These are phyloP conservation scores for Epinephelus cyanopodus DNA, from an alignment of 2,113 vertebrate genomes.

Conservation along the genomic window DNA sequence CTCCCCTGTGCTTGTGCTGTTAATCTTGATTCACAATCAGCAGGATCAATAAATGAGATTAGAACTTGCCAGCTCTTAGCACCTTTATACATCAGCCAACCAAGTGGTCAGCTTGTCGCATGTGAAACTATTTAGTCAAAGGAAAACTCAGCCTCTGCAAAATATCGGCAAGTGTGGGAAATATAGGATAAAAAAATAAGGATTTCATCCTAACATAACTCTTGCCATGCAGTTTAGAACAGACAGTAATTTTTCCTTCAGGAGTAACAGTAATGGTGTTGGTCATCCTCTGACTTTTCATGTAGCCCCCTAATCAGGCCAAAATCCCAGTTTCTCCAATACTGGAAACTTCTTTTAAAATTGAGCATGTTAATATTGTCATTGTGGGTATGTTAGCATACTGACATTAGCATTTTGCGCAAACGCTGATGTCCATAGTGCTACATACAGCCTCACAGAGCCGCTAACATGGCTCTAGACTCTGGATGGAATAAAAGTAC, in stretches of 20 bases:
- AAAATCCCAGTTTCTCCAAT: background rate
- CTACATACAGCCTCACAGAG: background rate
- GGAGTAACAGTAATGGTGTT: no score
- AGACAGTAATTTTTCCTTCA: no score
- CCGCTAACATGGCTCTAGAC: background rate
- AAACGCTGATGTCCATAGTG: background rate
- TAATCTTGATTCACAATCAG: conserved; percentile 14
- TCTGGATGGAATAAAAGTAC: background rate
- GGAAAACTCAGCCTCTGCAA: background rate
- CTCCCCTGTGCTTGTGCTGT: background rate
- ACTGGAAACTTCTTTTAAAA: background rate
- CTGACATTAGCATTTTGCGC: background rate
- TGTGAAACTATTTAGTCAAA: background rate
- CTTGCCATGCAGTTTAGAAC: no score
- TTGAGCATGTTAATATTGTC: background rate
- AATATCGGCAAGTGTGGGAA: no score
- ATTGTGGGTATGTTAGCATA: background rate
- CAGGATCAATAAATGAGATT: background rate
- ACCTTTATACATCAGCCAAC: background rate
- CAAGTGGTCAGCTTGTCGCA: background rate
- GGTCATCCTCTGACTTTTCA: no score
- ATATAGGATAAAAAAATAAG: no score
- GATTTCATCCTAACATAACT: no score
- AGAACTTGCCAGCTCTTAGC: background rate
- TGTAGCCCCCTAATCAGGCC: no score